Evolutionary conservation across 1,140 invertebrate species (phyloP).

Genomic region (Lerema accius): DNA sequence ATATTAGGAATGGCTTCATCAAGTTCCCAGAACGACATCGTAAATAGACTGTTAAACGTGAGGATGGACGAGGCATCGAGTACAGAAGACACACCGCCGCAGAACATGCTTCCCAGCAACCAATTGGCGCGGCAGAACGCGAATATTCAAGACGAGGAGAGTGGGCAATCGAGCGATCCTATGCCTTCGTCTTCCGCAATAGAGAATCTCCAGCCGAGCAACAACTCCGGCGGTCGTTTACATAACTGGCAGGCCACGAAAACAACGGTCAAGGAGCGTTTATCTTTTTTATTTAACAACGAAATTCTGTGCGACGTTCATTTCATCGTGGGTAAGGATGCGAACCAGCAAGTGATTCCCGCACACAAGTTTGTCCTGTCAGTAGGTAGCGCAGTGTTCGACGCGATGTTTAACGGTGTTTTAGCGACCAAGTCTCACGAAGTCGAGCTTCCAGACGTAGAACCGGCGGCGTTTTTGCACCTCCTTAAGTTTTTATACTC

Average conservation of each 20-base stretch:
- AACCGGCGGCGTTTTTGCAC: constrained; percentile 90
- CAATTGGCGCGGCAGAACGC: constrained; percentile 60
- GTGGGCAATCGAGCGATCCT: constrained; percentile 54
- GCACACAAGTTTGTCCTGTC: constrained; percentile 94
- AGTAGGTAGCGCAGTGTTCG: constrained; percentile 92
- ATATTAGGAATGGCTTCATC: constrained; percentile 65
- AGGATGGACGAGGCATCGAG: constrained; percentile 58
- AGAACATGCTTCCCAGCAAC: constrained; percentile 80
- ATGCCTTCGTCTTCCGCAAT: constrained; percentile 67
- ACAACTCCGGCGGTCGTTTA: constrained; percentile 69
- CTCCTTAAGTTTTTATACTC: constrained; percentile 91
- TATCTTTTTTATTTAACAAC: constrained; percentile 92
- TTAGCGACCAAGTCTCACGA: constrained; percentile 87
- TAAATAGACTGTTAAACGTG: constrained; percentile 65
- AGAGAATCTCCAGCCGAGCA: constrained; percentile 66
- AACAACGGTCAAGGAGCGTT: constrained; percentile 89
- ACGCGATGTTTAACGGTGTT: constrained; percentile 94
- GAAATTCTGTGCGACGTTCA: constrained; percentile 91
- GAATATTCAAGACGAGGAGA: constrained; percentile 61
- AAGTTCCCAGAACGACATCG: constrained; percentile 72
- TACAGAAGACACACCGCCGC: constrained; percentile 67
- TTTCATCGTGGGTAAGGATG: constrained; percentile 89
- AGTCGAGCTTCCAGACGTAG: constrained; percentile 92
- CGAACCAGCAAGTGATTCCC: constrained; percentile 89
- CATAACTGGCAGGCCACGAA: constrained; percentile 89